Base-by-base conservation (phyloP, 53 echinoderm and acorn worm species). In the Henricia sp. region DNA sequence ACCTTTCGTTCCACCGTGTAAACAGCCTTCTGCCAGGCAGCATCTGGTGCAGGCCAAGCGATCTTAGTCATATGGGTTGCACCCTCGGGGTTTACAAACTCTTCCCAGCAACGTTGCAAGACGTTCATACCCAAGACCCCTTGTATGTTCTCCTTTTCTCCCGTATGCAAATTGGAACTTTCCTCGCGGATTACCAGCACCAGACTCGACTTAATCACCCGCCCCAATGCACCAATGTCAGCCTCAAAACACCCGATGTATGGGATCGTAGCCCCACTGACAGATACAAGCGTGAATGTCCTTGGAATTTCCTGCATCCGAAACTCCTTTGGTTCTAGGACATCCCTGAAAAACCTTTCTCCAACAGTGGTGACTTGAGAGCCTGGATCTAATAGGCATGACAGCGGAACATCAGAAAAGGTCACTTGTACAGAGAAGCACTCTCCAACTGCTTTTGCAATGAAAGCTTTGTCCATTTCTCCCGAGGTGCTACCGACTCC, bases 101-200 rank as follows among this genome's bases (percentile, higher is more conserved):
- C 37, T 33, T 84, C 56, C 84, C 84, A 84, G 21, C 84, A 84
- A 19, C 59, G 41, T 46, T 28, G 51, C 1, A 84, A 71, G 5
- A 70, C 70, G 37, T 84, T 84, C 84, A 84, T 84, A 2, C 84
- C 71, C 36, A 84, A 43, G 52, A 84, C 70, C 8, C 71, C 71
- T 13, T 17, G 27, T 32, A 70, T 40, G 25, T 34, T 54, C 17
- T 10, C 26, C 21, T 13, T 8, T 30, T 37, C 17, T 39, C 36
- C 14, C 1, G 2, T 36, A 46, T 50, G 51, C 41, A 52, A 17
- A 3, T 52, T n/a, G 0, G 72, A 72, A n/a, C 52, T 25, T 12
- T 78, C 30, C 30, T 77, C 77, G n/a, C 32, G 21, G 20, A 77
- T 77, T 11, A 77, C 77, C 4, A 77, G 50, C 11, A 77, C 77